Percentiles rank a stretch among this genome's conserved stretches.
These are phyloP conservation scores for Solen grandis DNA, from an alignment of 1,140 invertebrate species.

Conservation along the genomic window DNA sequence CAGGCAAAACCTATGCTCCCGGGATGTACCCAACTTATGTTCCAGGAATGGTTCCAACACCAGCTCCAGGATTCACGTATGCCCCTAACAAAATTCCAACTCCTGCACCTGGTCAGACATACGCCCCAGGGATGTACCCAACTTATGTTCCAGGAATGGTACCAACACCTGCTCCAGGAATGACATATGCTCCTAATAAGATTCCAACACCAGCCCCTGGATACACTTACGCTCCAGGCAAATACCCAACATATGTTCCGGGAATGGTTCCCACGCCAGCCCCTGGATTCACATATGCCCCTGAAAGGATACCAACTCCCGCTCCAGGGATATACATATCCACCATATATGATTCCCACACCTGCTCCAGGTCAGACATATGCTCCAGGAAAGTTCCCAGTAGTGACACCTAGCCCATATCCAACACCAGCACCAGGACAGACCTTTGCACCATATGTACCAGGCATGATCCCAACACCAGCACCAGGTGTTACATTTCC, in stretches of 20 bases:
- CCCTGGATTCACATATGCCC: constrained; percentile 39
- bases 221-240: constrained; percentile 44
- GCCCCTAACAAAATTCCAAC: constrained; percentile 40
- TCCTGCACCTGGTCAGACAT: constrained; percentile 51
- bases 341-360: constrained; percentile 50
- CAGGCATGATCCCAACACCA: constrained; percentile 26
- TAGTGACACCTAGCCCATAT: constrained; percentile 36
- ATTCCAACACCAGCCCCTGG: constrained; percentile 49
- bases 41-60: constrained; percentile 60
- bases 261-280: constrained; percentile 43
- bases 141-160: constrained; percentile 40
- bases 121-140: constrained; percentile 54
- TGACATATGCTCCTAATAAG: constrained; percentile 55
- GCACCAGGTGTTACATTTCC: constrained; percentile 45
- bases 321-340: constrained; percentile 49
- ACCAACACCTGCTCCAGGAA: constrained; percentile 36
- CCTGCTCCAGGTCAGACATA: constrained; percentile 64
- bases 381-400: constrained; percentile 60
- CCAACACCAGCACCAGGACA: constrained; percentile 49
- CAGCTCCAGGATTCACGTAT: constrained; percentile 44
- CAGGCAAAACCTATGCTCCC: constrained; percentile 30
- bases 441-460: constrained; percentile 32
- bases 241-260: constrained; percentile 31
- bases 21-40: constrained; percentile 26
- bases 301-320: constrained; percentile 41